Conservation (phyloP, 1,140 invertebrate species). For the Caenorhabditis latens region DNA sequence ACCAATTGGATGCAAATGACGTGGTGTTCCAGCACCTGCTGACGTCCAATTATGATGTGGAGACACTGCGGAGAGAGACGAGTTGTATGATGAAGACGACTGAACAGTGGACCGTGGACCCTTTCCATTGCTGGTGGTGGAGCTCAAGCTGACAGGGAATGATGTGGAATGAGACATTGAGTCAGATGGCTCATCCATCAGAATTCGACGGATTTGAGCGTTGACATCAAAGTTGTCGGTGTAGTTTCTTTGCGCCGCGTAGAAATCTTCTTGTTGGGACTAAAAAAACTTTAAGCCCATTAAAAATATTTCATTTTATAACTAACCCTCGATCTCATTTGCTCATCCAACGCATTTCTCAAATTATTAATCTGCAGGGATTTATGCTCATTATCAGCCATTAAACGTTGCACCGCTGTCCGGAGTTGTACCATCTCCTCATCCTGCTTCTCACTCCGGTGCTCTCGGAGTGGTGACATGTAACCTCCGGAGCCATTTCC, state of each 20-base stretch:
- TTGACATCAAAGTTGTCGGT: constrained; percentile 46
- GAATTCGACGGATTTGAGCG: constrained; percentile 49
- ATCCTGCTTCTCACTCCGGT: constrained; percentile 71
- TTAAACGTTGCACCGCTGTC: constrained; percentile 79
- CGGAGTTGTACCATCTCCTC: constrained; percentile 80
- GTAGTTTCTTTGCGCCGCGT: constrained; percentile 18
- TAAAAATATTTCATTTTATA: background rate
- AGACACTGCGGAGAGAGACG: constrained; percentile 70
- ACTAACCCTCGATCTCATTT: constrained; percentile 59
- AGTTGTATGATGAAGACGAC: constrained; percentile 75
- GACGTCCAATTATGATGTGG: constrained; percentile 65
- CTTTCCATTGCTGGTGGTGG: constrained; percentile 52
- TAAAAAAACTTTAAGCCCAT: background rate
- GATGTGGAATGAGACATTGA: constrained; percentile 76
- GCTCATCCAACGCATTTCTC: constrained; percentile 77
- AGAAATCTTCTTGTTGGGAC: constrained; percentile 49
- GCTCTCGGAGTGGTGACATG: constrained; percentile 41
- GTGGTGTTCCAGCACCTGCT: constrained; percentile 59
- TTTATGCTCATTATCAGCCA: constrained; percentile 81
- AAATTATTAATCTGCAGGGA: constrained; percentile 79
- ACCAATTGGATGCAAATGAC: constrained; percentile 57
- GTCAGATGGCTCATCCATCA: constrained; percentile 71
- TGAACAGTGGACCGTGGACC: constrained; percentile 58
- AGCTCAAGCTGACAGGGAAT: constrained; percentile 73
- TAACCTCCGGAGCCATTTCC: constrained; percentile 35